phyloP scores from a whole-genome alignment of 2,797 vertebrate genomes.

The Aeoliscus strigatus region DNA sequence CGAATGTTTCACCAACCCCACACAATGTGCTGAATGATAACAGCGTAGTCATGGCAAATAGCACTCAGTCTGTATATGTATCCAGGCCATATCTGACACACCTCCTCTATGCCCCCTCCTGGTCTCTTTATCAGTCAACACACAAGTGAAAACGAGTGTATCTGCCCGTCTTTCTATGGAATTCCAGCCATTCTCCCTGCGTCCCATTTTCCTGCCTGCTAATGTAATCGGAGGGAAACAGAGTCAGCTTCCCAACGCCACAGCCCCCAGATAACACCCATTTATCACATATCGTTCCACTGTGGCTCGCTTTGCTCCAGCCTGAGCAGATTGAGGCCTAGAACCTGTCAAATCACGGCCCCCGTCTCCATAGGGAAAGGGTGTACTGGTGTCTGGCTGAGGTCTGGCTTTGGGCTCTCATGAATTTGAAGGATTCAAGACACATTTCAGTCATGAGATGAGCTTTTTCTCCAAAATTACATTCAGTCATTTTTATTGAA shows the following conservation, averaged over 20 bases:
- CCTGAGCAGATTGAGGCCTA: slow-evolving; percentile 56
- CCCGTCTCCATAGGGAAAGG: slow-evolving; percentile 40
- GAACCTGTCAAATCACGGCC: slow-evolving; percentile 58
- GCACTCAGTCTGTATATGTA: slow-evolving; percentile 11
- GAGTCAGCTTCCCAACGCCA: slow-evolving; percentile 68
- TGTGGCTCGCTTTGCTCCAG: slow-evolving; percentile 43
- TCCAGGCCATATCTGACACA: slow-evolving; percentile 14
- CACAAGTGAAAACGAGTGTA: slow-evolving; percentile 63
- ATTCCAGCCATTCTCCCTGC: slow-evolving; percentile 65
- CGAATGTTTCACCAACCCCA: too few relatives aligned
- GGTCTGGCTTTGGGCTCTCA: slow-evolving; percentile 42
- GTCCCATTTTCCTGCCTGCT: slow-evolving; percentile 76
- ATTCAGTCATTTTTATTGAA: slow-evolving; percentile 4
- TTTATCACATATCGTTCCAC: slow-evolving; percentile 75
- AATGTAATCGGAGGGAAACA: slow-evolving; percentile 77
- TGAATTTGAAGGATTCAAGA: slow-evolving; percentile 43
- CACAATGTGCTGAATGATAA: too few relatives aligned
- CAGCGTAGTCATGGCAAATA: slow-evolving; percentile 21
- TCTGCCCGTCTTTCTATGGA: slow-evolving; percentile 59
- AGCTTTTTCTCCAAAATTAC: slow-evolving; percentile 1
- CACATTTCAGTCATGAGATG: slow-evolving; percentile 26
- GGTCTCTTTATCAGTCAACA: slow-evolving; percentile 60
- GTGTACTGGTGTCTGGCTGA: slow-evolving; percentile 46
- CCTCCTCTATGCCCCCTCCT: slow-evolving; percentile 25
- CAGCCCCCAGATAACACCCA: slow-evolving; percentile 74